phyloP scores from a whole-genome alignment of 2,888 invertebrate genomes.

The Drosophila differens region DNA sequence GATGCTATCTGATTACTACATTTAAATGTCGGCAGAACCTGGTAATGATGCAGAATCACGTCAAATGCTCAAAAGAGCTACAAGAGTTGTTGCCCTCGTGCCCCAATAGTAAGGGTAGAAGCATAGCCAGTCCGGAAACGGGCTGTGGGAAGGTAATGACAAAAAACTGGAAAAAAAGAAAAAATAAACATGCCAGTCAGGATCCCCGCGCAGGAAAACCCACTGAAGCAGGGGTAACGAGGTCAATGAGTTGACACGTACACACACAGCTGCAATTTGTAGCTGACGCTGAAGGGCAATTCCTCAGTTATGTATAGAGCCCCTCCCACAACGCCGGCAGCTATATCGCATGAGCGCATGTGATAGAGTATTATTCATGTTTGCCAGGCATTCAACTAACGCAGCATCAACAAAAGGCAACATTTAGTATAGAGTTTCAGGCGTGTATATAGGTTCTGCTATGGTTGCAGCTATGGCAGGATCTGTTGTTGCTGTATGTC shows the following conservation, averaged over 20 bases:
- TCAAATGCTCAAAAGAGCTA: conserved; percentile 27
- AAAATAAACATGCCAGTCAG: conserved; percentile 33
- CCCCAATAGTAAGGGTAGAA: conserved; percentile 19
- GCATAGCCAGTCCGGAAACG: conserved; percentile 33
- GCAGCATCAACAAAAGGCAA: conserved; percentile 51
- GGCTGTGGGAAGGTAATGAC: conserved; percentile 20
- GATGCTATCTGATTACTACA: conserved; percentile 70
- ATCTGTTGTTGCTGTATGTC: conserved; percentile 19
- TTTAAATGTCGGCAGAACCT: conserved; percentile 42
- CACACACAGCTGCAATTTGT: conserved; percentile 23
- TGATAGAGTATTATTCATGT: conserved; percentile 71
- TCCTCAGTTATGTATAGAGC: conserved; percentile 45
- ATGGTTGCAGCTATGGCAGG: conserved; percentile 16
- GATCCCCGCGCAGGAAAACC: conserved; percentile 4
- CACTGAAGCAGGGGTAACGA: conserved; percentile 43
- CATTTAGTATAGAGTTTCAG: conserved; percentile 34
- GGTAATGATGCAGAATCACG: conserved; percentile 45
- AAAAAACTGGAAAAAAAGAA: conserved; percentile 15
- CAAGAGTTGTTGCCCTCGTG: conserved; percentile 9
- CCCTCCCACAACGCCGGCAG: conserved; percentile 15
- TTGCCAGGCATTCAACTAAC: conserved; percentile 58
- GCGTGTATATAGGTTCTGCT: background rate
- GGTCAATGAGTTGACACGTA: conserved; percentile 78
- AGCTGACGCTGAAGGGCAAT: conserved; percentile 53
- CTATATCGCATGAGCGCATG: conserved; percentile 49